phyloP scores from a whole-genome alignment of 2,113 vertebrate genomes.

The Brienomyrus brachyistius region DNA sequence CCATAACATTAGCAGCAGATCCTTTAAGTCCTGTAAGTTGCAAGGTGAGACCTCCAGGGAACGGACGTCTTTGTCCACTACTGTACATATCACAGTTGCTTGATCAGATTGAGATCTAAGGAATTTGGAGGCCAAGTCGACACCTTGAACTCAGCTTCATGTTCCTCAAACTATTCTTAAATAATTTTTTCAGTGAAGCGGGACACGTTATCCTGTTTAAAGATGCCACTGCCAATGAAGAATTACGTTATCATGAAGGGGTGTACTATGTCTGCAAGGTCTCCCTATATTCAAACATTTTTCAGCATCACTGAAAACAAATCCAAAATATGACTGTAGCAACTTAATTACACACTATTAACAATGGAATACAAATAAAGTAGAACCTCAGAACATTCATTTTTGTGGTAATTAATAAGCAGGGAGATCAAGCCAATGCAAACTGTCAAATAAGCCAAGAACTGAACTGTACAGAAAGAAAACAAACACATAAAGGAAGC shows the following conservation, averaged over 20 bases:
- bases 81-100: not conserved
- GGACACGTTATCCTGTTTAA: not conserved
- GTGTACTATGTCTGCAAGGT: too few relatives aligned
- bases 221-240: not conserved
- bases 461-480: not conserved
- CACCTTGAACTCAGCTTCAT: not conserved
- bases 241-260: too few relatives aligned
- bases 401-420: not conserved
- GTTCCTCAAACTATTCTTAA: not conserved
- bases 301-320: too few relatives aligned
- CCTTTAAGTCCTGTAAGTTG: not conserved
- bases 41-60: not conserved
- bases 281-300: too few relatives aligned
- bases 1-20: not conserved
- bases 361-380: not conserved
- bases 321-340: not conserved
- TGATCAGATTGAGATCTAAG: not conserved
- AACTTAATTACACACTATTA: not conserved
- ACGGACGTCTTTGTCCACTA: not conserved
- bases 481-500: not conserved
- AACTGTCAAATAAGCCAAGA: not conserved
- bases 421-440: not conserved
- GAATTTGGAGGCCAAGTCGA: not conserved
- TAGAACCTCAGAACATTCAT: not conserved
- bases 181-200: not conserved